Conservation (phyloP, 2,888 invertebrate genomes). For the Antheraea assamensis region DNA sequence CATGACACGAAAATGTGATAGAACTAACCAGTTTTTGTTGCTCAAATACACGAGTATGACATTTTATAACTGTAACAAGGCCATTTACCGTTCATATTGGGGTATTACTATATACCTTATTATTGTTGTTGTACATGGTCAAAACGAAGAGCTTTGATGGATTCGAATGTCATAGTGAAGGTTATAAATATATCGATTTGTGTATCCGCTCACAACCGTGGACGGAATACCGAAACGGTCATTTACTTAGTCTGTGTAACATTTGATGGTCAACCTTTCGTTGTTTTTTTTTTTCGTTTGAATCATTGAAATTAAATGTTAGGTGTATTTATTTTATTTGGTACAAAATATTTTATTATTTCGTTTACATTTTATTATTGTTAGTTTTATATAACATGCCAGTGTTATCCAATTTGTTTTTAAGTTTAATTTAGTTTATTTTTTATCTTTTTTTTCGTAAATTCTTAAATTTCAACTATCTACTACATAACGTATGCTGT, state of each 20-base stretch:
- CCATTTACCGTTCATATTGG: constrained; percentile 67
- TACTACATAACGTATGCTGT: too few species aligned
- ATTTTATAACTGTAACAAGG: constrained; percentile 80
- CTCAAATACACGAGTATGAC: constrained; percentile 70
- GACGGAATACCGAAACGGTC: constrained; percentile 35
- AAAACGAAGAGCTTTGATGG: constrained; percentile 55
- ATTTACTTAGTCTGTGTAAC: constrained; percentile 19
- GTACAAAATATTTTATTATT: constrained; percentile 4
- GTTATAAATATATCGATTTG: constrained; percentile 46
- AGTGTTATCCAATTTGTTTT: neutral
- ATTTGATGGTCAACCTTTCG: constrained; percentile 18
- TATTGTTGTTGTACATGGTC: constrained; percentile 50
- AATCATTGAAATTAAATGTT: constrained; percentile 10
- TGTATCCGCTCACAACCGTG: constrained; percentile 40
- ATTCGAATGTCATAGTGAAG: constrained; percentile 65
- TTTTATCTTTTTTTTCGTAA: too few species aligned
- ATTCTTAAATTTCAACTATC: too few species aligned
- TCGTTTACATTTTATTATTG: constrained; percentile 6
- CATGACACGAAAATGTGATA: constrained; percentile 42
- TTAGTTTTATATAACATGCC: neutral
- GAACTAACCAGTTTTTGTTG: constrained; percentile 59
- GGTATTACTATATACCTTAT: constrained; percentile 56
- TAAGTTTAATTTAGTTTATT: neutral
- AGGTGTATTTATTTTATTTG: neutral
- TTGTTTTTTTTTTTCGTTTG: constrained; percentile 16